Conservation (phyloP, 2,113 vertebrate species). For the Castor canadensis region DNA sequence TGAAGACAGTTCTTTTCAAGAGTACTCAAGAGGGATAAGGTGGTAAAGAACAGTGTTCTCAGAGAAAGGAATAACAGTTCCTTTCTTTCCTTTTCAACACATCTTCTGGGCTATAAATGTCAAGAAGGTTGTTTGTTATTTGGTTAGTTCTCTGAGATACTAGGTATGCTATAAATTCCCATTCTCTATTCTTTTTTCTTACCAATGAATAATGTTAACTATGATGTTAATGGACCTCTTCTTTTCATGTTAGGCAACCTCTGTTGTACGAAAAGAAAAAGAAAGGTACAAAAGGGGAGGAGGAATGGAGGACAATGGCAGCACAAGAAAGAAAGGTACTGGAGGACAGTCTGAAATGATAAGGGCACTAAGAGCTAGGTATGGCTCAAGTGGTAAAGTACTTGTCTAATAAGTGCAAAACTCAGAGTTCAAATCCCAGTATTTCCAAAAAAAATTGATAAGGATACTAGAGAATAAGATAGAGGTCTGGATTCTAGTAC, state of each 20-base stretch:
- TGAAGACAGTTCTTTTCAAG: neutral
- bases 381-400: too few relatives aligned
- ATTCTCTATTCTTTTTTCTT: neutral
- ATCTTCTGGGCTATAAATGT: neutral
- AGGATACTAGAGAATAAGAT: neutral
- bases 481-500: neutral
- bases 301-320: neutral
- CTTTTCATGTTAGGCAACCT: neutral
- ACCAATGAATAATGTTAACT: too few relatives aligned
- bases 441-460: too few relatives aligned
- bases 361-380: too few relatives aligned
- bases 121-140: neutral
- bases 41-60: neutral
- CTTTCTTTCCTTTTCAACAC: neutral
- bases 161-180: neutral
- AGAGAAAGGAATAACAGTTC: neutral
- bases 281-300: neutral
- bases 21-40: neutral
- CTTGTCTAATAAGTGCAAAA: too few relatives aligned
- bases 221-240: neutral
- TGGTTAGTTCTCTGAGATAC: neutral
- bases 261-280: neutral
- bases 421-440: too few relatives aligned
- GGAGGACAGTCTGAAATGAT: neutral
- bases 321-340: neutral